phyloP scores from a whole-genome alignment of 2,113 vertebrate species.

The Ptilonorhynchus violaceus region DNA sequence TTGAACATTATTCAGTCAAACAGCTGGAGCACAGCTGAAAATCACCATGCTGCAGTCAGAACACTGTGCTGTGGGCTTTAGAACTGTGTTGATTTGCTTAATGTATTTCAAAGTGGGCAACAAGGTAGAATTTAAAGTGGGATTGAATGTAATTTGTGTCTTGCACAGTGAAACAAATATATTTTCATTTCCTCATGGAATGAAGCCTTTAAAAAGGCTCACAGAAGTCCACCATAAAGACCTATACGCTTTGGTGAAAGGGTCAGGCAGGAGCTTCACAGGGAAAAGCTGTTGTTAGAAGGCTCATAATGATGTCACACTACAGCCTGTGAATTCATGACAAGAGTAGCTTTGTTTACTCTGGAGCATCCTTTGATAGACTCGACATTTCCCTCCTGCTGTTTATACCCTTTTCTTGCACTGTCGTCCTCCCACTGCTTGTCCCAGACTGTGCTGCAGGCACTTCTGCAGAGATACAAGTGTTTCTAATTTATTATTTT shows the following conservation, averaged over 20 bases:
- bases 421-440: neutral
- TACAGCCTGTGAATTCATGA: neutral
- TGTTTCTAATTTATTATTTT: constrained; percentile 21
- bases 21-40: neutral
- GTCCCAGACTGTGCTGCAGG: neutral
- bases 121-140: neutral
- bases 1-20: neutral
- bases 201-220: neutral
- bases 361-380: neutral
- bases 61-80: neutral
- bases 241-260: neutral
- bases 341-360: neutral
- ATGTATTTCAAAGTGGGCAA: neutral
- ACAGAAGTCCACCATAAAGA: neutral
- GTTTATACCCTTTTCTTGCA: neutral
- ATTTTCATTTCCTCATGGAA: neutral
- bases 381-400: neutral
- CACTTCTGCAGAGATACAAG: neutral
- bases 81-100: neutral
- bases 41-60: neutral
- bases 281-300: neutral
- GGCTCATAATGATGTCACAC: neutral
- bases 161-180: neutral
- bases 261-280: neutral
- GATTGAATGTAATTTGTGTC: neutral